Conservation (phyloP, 2,113 vertebrate genomes). For the Brevimyrus niger region DNA sequence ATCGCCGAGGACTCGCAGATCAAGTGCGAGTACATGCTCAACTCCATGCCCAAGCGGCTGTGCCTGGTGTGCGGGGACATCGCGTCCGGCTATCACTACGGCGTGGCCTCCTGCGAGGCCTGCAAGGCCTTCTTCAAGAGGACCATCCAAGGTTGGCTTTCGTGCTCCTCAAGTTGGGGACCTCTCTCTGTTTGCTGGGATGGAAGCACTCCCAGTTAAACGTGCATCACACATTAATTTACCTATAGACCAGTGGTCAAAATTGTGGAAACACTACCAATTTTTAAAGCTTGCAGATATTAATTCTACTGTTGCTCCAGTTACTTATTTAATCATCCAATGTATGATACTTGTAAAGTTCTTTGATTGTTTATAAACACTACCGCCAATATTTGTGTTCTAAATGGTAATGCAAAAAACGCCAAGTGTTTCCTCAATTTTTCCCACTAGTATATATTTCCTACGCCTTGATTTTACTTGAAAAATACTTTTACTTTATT, state of each 20-base stretch:
- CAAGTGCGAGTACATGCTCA: slow-evolving; percentile 99
- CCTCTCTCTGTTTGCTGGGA: not conserved
- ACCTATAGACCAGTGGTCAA: not conserved
- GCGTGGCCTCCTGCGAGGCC: slow-evolving; percentile 96
- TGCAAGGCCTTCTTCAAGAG: slow-evolving; percentile 99
- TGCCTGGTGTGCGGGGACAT: slow-evolving; percentile 98
- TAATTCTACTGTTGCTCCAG: not conserved
- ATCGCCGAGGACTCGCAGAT: slow-evolving; percentile 96
- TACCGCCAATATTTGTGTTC: not conserved
- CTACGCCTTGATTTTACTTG: not conserved
- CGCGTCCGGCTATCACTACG: slow-evolving; percentile 97
- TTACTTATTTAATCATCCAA: not conserved
- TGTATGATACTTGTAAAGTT: not conserved
- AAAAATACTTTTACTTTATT: not conserved
- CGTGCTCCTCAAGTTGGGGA: slow-evolving; percentile 27
- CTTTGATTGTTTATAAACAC: not conserved
- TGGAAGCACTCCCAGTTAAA: not conserved
- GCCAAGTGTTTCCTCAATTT: not conserved
- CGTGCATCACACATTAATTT: not conserved
- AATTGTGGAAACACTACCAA: not conserved
- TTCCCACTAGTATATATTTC: not conserved
- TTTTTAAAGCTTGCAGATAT: not conserved
- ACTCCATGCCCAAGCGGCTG: slow-evolving; percentile 99
- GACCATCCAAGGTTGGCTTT: slow-evolving; percentile 97
- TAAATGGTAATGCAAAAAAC: not conserved